Percentiles rank a stretch among this genome's conserved stretches.
Conservation (phyloP, 1,140 invertebrate species). For the Meloidogyne chitwoodi region DNA sequence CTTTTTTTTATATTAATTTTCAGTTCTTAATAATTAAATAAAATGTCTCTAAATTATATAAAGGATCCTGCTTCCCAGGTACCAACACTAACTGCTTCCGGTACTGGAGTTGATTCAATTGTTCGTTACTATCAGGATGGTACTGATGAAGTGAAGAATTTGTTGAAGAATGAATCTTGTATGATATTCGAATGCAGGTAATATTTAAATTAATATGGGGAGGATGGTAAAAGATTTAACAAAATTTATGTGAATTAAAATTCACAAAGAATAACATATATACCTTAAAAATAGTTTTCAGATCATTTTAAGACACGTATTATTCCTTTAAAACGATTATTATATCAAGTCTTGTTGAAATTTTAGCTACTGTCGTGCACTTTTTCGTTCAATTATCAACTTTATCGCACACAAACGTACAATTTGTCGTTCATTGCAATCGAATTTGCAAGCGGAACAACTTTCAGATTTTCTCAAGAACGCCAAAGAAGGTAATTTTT, state of each 20-base stretch:
- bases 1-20: neutral
- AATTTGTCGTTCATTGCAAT: constrained; percentile 27
- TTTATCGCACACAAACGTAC: constrained; percentile 32
- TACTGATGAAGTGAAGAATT: constrained; percentile 31
- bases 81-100: constrained; percentile 9
- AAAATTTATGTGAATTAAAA: neutral
- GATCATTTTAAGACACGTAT: too few species aligned
- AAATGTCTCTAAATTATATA: constrained; percentile 32
- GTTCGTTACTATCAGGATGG: constrained; percentile 22
- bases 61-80: constrained; percentile 26
- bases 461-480: constrained; percentile 5
- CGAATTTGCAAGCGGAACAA: constrained; percentile 13
- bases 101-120: constrained; percentile 20
- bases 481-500: constrained; percentile 12
- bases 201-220: neutral
- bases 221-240: neutral
- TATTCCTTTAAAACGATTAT: too few species aligned
- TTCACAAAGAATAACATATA: neutral
- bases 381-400: constrained; percentile 31
- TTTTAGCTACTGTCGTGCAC: constrained; percentile 23
- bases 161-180: constrained; percentile 30
- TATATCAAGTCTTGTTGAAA: neutral
- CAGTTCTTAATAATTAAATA: constrained; percentile 2
- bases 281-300: too few species aligned
- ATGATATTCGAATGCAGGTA: constrained; percentile 31